These are phyloP conservation scores for Aleiodes leptofemur DNA, from an alignment of 2,888 invertebrate genomes.

Conservation along the genomic window DNA sequence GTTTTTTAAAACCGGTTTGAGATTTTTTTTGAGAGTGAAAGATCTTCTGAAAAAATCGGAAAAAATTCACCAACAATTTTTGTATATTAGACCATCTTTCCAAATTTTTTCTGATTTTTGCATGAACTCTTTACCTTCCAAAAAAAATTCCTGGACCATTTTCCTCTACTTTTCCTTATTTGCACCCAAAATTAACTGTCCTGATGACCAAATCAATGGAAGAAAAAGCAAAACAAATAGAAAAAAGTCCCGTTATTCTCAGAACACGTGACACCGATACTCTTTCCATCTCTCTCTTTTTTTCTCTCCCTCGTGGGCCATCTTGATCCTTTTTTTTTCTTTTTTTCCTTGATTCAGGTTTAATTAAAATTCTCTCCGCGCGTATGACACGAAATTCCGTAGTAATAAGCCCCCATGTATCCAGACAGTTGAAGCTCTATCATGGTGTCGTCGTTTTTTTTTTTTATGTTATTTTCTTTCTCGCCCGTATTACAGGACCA, in stretches of 20 bases:
- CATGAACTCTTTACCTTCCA: too few species aligned
- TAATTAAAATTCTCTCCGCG: constrained; percentile 58
- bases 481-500: neutral
- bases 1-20: too few species aligned
- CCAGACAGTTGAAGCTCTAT: constrained; percentile 37
- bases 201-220: constrained; percentile 22
- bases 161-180: too few species aligned
- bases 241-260: constrained; percentile 36
- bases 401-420: constrained; percentile 55
- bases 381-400: constrained; percentile 57
- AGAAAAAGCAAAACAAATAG: constrained; percentile 3
- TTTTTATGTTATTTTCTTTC: constrained; percentile 7
- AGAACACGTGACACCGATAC: constrained; percentile 15
- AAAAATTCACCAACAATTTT: too few species aligned
- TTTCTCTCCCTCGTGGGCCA: constrained; percentile 9
- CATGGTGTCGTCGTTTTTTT: constrained; percentile 25
- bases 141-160: too few species aligned
- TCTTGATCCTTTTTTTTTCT: constrained; percentile 26
- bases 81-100: too few species aligned
- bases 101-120: too few species aligned
- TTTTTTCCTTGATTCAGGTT: constrained; percentile 51
- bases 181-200: neutral
- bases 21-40: too few species aligned
- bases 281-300: neutral
- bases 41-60: too few species aligned